phyloP scores from a whole-genome alignment of 2,113 vertebrate species.

The Sardina pilchardus region DNA sequence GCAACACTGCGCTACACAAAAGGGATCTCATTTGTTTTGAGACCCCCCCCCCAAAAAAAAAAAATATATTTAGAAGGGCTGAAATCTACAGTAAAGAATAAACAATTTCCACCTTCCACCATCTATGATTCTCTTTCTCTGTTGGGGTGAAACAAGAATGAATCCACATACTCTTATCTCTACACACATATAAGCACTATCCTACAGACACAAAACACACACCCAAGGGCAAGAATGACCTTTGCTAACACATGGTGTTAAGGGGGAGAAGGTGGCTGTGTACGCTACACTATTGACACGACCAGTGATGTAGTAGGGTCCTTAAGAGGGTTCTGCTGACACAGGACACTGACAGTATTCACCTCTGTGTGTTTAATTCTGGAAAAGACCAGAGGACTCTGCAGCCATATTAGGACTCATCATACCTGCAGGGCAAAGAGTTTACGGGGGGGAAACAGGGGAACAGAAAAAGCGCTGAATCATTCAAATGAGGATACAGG shows the following conservation, averaged over 20 bases:
- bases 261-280: background rate
- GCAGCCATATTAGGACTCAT: conserved; percentile 68
- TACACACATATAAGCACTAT: background rate
- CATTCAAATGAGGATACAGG: background rate
- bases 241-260: background rate
- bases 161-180: background rate
- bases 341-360: conserved; percentile 57
- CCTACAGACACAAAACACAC: background rate
- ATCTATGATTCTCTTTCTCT: background rate
- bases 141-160: background rate
- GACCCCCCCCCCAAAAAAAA: no score
- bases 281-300: background rate
- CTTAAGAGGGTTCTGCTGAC: conserved; percentile 29
- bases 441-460: conserved; percentile 14
- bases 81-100: background rate
- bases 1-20: background rate
- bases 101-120: background rate
- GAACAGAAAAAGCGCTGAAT: background rate
- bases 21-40: background rate
- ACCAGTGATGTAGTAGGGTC: background rate
- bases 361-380: conserved; percentile 68
- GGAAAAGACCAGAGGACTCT: conserved; percentile 76
- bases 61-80: background rate
- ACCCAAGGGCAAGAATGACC: background rate
- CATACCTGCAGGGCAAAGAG: conserved; percentile 72